Evolutionary conservation across 2,888 invertebrate genomes (phyloP), one percentile per base, ranked within the genome.

Genomic region (Chloroclysta siterata): DNA sequence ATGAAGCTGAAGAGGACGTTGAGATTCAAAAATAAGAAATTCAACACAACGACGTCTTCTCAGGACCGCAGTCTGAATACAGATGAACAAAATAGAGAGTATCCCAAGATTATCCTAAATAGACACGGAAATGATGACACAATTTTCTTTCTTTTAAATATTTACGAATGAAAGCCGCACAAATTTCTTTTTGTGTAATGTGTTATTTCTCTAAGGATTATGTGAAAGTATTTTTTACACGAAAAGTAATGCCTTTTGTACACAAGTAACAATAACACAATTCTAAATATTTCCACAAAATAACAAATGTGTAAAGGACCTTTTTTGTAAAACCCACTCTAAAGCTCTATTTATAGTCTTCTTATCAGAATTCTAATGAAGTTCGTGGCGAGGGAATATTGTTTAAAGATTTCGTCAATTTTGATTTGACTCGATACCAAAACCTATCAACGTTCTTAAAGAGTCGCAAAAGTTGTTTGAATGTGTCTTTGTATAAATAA

Each of bases 61-160:
- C 72, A 71, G 65, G 73, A 39, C 65, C 73, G 74, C 75, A 72
- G 63, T 60, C 72, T 70, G 87, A 86, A 88, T 88, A 87, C 82
- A 84, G 80, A 88, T 88, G 84, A 83, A 83, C 78, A 77, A 78
- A 60, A 82, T 79, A 81, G 82, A 84, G 81, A 82, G 81, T 82
- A 80, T 79, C 79, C 73, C 72, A 72, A 78, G 80, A 78, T 79
- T 80, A 74, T 74, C 72, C 74, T 71, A 79, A 84, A 84, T 80
- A 78, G 81, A 80, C 80, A 82, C 76, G 70, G 74, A 77, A 82
- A 81, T 78, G 72, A 74, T 78, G 78, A 75, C 78, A 77, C 76
- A 76, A 74, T 79, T 81, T 77, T 77, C 72, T 69, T 69, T 61
- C 57, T 56, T 14, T 50, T 63, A 62, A 69, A 72, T 70, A 67